Evolutionary conservation across 53 echinoderm and acorn worm species (phyloP).

Genomic region (Luidia sarsii): DNA sequence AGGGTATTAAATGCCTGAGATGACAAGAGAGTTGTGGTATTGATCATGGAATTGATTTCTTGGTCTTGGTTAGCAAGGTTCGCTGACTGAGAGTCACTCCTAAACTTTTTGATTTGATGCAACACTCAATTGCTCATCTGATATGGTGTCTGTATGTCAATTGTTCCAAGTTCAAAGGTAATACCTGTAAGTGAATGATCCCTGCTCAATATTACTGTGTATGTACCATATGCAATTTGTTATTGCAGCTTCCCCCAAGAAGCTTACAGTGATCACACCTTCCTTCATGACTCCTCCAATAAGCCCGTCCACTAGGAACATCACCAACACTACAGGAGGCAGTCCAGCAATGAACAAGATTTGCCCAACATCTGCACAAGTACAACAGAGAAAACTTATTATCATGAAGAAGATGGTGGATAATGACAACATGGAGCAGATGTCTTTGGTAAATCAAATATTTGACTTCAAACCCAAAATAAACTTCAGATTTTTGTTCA

Average conservation of each 20-base stretch:
- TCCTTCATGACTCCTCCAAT: slow-evolving; percentile 71
- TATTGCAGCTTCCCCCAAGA: slow-evolving; percentile 32
- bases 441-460: slow-evolving; percentile 67
- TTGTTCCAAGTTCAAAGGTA: too few species aligned
- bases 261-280: not conserved
- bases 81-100: too few species aligned
- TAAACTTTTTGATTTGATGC: too few species aligned
- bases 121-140: too few species aligned
- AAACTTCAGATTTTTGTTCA: not conserved
- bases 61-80: too few species aligned
- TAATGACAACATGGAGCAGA: slow-evolving; percentile 75
- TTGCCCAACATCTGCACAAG: slow-evolving; percentile 6
- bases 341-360: not conserved
- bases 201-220: too few species aligned
- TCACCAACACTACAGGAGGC: not conserved
- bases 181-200: too few species aligned
- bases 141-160: too few species aligned
- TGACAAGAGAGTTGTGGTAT: too few species aligned
- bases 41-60: too few species aligned
- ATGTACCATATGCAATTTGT: not conserved
- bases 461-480: not conserved
- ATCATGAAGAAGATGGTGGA: slow-evolving; percentile 67
- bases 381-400: slow-evolving; percentile 4
- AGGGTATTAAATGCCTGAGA: too few species aligned
- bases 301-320: slow-evolving; percentile 50